These are phyloP conservation scores for Epinephelus cyanopodus DNA, from an alignment of 2,113 vertebrate genomes.

Conservation along the genomic window DNA sequence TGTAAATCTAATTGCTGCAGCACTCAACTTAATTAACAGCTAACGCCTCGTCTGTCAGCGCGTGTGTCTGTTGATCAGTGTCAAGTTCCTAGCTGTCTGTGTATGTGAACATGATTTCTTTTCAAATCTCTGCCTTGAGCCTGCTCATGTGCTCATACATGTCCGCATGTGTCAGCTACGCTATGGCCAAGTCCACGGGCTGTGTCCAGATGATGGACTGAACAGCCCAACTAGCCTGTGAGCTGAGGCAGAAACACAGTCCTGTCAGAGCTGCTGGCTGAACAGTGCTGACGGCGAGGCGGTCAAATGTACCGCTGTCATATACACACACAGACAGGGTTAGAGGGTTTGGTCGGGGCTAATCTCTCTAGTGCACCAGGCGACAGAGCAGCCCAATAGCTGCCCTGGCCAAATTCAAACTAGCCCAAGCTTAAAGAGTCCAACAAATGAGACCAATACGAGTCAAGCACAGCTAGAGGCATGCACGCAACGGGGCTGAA, in stretches of 20 bases:
- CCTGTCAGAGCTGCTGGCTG: conserved; percentile 63
- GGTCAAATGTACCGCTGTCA: conserved; percentile 42
- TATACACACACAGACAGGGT: conserved; percentile 36
- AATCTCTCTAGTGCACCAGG: conserved; percentile 47
- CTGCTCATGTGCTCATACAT: conserved; percentile 30
- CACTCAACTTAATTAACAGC: conserved; percentile 62
- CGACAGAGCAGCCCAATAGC: conserved; percentile 25
- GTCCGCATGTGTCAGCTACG: conserved; percentile 37
- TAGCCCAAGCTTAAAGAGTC: conserved; percentile 18
- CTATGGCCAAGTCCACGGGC: conserved; percentile 15
- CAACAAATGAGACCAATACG: conserved; percentile 33
- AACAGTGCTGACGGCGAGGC: not conserved
- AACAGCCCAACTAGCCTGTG: conserved; percentile 42
- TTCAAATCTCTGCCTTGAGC: conserved; percentile 25
- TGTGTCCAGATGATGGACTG: conserved; percentile 36
- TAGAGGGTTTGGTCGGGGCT: conserved; percentile 54
- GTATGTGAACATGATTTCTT: conserved; percentile 8
- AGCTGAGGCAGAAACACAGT: conserved; percentile 63
- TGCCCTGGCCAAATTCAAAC: conserved; percentile 40
- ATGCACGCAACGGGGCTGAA: conserved; percentile 10
- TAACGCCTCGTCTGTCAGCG: not conserved
- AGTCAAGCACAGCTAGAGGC: conserved; percentile 25
- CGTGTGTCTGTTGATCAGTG: conserved; percentile 19
- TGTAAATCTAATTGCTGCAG: conserved; percentile 42
- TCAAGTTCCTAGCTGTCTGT: not conserved